A percentile compares a stretch with the other conserved stretches of the same genome.
Evolutionary conservation across 1,140 invertebrate genomes (phyloP).

Genomic region (Doryteuthis pealeii): DNA sequence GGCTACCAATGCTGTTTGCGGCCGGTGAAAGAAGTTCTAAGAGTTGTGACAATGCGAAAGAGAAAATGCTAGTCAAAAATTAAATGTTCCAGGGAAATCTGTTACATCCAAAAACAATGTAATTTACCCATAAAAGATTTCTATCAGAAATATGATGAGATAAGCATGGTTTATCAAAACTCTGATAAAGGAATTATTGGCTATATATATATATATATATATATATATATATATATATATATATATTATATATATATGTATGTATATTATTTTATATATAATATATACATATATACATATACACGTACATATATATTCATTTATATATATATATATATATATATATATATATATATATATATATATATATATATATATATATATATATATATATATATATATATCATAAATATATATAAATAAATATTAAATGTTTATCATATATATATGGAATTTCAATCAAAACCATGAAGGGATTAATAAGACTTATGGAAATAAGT

Average conservation of each 20-base stretch:
- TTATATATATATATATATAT: neutral
- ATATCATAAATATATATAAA: neutral
- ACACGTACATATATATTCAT: neutral
- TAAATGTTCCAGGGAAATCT: too few species aligned
- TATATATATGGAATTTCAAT: neutral
- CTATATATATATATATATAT: too few species aligned
- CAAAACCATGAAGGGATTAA: neutral
- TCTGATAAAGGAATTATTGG: too few species aligned
- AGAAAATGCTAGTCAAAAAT: too few species aligned
- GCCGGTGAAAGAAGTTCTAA: too few species aligned
- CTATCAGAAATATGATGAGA: too few species aligned
- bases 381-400: constrained; percentile 3
- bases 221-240: neutral
- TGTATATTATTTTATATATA: neutral
- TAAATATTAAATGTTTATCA: neutral
- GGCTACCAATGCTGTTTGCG: too few species aligned
- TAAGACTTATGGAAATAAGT: neutral
- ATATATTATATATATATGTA: constrained; percentile 3
- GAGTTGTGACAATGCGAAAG: too few species aligned
- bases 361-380: neutral
- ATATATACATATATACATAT: constrained; percentile 5
- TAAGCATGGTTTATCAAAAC: too few species aligned
- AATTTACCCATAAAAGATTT: too few species aligned
- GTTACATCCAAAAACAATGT: too few species aligned
- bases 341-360: neutral